These are phyloP conservation scores for Rhimphoctona megacephalus DNA, from an alignment of 2,888 invertebrate species.

Conservation along the genomic window DNA sequence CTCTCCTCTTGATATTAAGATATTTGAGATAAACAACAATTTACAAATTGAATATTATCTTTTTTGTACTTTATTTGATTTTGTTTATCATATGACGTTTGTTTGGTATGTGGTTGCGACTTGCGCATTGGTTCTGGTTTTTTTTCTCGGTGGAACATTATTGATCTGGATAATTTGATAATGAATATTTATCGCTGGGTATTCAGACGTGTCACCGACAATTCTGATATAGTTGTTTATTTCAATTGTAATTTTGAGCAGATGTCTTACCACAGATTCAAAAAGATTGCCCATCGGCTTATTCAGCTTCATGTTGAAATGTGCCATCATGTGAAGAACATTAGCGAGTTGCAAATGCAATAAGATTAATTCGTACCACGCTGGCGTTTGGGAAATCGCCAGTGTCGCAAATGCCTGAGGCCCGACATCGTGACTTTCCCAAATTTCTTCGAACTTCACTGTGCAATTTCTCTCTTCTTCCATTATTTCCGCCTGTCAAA, in stretches of 20 bases:
- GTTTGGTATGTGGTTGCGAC: too few species aligned
- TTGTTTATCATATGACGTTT: too few species aligned
- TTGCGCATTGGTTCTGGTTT: too few species aligned
- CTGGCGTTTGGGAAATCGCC: constrained; percentile 91
- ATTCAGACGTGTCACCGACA: background rate
- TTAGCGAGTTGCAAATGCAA: constrained; percentile 93
- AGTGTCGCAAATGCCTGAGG: constrained; percentile 91
- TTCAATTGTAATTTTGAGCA: background rate
- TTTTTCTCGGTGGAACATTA: too few species aligned
- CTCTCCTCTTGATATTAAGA: too few species aligned
- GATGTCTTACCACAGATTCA: constrained; percentile 88
- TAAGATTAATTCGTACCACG: constrained; percentile 91
- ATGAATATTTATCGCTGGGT: too few species aligned
- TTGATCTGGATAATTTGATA: too few species aligned
- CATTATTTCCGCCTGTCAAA: constrained; percentile 83
- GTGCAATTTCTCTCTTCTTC: constrained; percentile 84
- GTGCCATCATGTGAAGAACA: constrained; percentile 92
- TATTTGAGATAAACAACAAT: too few species aligned
- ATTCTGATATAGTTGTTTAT: background rate
- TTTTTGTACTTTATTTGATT: too few species aligned
- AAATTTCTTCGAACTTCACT: constrained; percentile 88
- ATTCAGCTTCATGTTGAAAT: constrained; percentile 90
- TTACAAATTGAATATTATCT: too few species aligned
- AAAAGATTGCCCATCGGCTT: constrained; percentile 92
- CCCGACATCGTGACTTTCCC: constrained; percentile 86